A percentile compares a stretch with the other conserved stretches of the same genome.
Evolutionary conservation across 2,113 vertebrate genomes (phyloP).

Genomic region (Eidolon helvum): DNA sequence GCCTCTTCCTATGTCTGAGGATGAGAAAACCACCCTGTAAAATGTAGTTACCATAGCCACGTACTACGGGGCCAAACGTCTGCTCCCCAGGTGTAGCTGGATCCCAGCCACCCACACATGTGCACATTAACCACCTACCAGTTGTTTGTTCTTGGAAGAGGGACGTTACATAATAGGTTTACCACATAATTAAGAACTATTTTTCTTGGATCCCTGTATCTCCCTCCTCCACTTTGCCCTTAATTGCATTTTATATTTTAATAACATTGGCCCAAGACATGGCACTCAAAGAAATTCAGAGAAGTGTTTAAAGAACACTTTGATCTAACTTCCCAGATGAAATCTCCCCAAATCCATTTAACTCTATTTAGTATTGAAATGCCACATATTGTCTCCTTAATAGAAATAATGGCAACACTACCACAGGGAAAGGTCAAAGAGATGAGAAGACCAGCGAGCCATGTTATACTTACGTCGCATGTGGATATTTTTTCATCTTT

Average conservation of each 20-base stretch:
- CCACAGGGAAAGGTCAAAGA: background rate
- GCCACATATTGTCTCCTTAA: conserved; percentile 19
- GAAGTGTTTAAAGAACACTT: conserved; percentile 53
- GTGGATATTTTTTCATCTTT: conserved; percentile 38
- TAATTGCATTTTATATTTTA: conserved; percentile 68
- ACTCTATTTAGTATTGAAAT: conserved; percentile 42
- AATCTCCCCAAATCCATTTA: conserved; percentile 58
- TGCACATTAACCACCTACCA: background rate
- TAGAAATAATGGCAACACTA: conserved; percentile 19
- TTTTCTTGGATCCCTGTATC: conserved; percentile 71
- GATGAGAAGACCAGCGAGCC: background rate
- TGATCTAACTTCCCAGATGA: conserved; percentile 44
- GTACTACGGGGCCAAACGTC: conserved; percentile 24
- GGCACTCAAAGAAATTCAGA: conserved; percentile 39
- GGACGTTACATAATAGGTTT: conserved; percentile 63
- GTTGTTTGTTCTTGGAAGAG: conserved; percentile 70
- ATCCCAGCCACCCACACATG: background rate
- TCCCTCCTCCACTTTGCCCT: conserved; percentile 47
- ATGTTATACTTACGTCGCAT: background rate
- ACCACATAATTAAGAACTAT: conserved; percentile 73
- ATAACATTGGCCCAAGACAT: conserved; percentile 55
- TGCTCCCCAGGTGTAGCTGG: conserved; percentile 61
- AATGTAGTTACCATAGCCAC: conserved; percentile 25
- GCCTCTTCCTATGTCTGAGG: background rate
- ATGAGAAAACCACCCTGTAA: background rate